Conservation (phyloP, 2,113 vertebrate species). For the Girardinichthys multiradiatus region DNA sequence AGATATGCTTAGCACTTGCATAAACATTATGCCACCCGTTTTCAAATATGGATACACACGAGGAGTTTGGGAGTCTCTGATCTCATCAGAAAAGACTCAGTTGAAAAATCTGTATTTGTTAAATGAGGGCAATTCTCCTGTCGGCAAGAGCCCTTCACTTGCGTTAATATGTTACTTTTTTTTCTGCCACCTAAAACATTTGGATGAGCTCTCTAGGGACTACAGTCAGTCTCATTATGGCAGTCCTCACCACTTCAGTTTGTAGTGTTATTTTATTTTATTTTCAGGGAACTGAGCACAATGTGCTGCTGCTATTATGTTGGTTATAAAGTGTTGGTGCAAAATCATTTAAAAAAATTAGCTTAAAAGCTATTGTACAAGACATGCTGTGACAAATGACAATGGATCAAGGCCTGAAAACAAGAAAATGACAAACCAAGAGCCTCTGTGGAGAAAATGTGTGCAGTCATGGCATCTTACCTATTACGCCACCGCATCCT, state of each 20-base stretch:
- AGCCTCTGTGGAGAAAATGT: slow-evolving; percentile 50
- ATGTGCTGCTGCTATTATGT: slow-evolving; percentile 39
- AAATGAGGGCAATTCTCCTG: slow-evolving; percentile 75
- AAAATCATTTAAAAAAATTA: slow-evolving; percentile 68
- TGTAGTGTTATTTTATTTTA: slow-evolving; percentile 75
- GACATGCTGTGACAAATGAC: slow-evolving; percentile 54
- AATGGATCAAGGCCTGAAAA: slow-evolving; percentile 51
- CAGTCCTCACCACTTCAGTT: slow-evolving; percentile 77
- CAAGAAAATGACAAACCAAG: slow-evolving; percentile 45
- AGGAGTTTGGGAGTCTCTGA: slow-evolving; percentile 52
- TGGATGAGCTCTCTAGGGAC: slow-evolving; percentile 79
- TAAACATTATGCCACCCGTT: slow-evolving; percentile 40
- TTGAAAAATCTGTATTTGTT: slow-evolving; percentile 56
- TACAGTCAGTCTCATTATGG: slow-evolving; percentile 59
- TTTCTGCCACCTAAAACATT: slow-evolving; percentile 77
- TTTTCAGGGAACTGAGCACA: slow-evolving; percentile 54
- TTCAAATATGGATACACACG: slow-evolving; percentile 23
- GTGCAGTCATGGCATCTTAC: slow-evolving; percentile 66
- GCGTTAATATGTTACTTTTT: slow-evolving; percentile 85
- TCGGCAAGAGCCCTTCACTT: slow-evolving; percentile 78
- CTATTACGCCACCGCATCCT: slow-evolving; percentile 58
- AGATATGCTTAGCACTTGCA: slow-evolving; percentile 19
- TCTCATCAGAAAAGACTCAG: slow-evolving; percentile 63
- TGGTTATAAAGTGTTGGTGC: slow-evolving; percentile 52
- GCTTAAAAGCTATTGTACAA: slow-evolving; percentile 62